A percentile compares a stretch with the other conserved stretches of the same genome.
Evolutionary conservation across 2,113 vertebrate genomes (phyloP).

Genomic region (Pitta sordida): DNA sequence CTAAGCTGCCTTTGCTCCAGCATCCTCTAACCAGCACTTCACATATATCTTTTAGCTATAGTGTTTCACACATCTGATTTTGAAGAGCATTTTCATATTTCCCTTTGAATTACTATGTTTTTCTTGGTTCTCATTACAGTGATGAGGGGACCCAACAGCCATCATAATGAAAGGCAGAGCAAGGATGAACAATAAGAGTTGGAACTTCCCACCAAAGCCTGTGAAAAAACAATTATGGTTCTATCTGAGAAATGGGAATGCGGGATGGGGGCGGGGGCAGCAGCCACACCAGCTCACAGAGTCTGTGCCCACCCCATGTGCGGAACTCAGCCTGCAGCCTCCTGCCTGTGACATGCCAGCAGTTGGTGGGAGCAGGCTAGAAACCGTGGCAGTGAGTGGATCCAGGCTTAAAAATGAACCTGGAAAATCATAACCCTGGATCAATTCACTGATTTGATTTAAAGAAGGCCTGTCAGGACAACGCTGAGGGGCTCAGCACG

Average conservation of each 20-base stretch:
- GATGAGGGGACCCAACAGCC: neutral
- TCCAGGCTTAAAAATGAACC: neutral
- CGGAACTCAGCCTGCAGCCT: neutral
- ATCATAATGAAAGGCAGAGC: slow-evolving; percentile 57
- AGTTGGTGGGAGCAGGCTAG: neutral
- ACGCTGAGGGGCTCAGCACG: neutral
- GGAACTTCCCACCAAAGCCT: slow-evolving; percentile 39
- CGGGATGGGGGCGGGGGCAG: neutral
- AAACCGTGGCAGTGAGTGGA: accelerated
- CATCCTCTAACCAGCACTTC: neutral
- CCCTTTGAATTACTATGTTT: slow-evolving; percentile 43
- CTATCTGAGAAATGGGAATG: neutral
- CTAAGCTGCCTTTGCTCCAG: slow-evolving; percentile 13
- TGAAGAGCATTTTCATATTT: slow-evolving; percentile 40
- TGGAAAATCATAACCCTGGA: neutral
- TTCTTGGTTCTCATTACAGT: slow-evolving; percentile 52
- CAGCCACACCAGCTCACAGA: neutral
- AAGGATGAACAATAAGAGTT: slow-evolving; percentile 35
- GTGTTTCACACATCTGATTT: slow-evolving; percentile 18
- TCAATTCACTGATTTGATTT: neutral
- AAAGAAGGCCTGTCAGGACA: neutral
- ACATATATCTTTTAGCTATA: neutral
- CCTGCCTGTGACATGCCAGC: neutral
- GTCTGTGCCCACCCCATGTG: neutral
- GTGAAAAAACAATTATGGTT: slow-evolving; percentile 8